These are phyloP conservation scores for Athalia rosae DNA, from an alignment of 2,888 invertebrate species.

Conservation along the genomic window DNA sequence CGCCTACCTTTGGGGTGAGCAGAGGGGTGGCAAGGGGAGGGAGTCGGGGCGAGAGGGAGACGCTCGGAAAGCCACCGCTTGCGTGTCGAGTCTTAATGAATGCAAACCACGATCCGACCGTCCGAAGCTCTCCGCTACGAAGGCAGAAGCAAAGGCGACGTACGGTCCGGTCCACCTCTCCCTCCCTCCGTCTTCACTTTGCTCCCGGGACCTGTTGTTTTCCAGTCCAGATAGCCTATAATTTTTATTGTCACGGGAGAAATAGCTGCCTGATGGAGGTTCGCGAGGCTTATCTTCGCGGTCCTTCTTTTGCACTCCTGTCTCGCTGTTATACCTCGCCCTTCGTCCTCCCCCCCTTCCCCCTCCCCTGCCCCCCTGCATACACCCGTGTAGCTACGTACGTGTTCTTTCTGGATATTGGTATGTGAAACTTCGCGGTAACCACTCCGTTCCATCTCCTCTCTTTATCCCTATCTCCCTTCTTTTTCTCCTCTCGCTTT, in stretches of 20 bases:
- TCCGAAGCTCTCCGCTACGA: background rate
- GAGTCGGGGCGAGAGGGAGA: constrained; percentile 50
- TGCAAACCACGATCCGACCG: constrained; percentile 77
- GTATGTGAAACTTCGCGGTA: background rate
- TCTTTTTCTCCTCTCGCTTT: constrained; percentile 26
- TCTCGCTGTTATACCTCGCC: background rate
- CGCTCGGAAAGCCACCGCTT: constrained; percentile 70
- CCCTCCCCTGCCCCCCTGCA: no score
- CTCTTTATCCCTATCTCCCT: constrained; percentile 51
- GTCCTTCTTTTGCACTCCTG: constrained; percentile 59
- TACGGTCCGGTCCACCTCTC: constrained; percentile 63
- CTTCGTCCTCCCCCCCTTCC: background rate
- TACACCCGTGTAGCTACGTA: no score
- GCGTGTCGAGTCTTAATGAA: constrained; percentile 77
- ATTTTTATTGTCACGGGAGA: constrained; percentile 79
- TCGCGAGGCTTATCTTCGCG: constrained; percentile 44
- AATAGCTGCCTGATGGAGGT: constrained; percentile 76
- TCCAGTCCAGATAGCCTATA: constrained; percentile 79
- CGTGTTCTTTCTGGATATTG: no score
- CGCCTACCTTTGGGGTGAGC: constrained; percentile 41
- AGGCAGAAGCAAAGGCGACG: constrained; percentile 17
- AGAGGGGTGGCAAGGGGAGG: constrained; percentile 16
- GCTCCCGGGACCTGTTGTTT: constrained; percentile 76
- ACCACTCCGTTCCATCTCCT: constrained; percentile 48
- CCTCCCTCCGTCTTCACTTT: constrained; percentile 61